Base-by-base conservation (phyloP, 2,113 vertebrate species). In the Toxotes jaculatrix region DNA sequence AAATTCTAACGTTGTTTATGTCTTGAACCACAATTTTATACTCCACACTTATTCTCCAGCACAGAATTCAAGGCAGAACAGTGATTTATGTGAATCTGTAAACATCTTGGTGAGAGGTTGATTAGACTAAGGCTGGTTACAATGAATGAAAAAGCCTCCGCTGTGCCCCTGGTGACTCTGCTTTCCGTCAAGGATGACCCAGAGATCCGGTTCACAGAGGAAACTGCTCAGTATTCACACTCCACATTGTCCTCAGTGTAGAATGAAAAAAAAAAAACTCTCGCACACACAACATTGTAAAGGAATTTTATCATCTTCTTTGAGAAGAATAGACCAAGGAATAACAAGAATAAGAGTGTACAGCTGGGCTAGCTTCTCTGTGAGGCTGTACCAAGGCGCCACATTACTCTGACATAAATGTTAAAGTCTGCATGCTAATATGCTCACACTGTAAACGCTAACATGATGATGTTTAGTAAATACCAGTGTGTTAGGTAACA, bases 161-260 rank as follows among this genome's bases (percentile, higher is more conserved):
- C 36, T n/a, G 4, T 53, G 56, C 32, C 40, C 43, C 9, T 3
- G 1, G 16, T 63, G 76, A 69, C 49, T 80, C 49, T 82, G 77
- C 17, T 63, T 84, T 80, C 51, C 47, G 3, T 60, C 67, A 66
- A 74, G 36, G 40, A 43, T 69, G 83, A 77, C 56, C 40, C 17
- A 19, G 2, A 23, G 62, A 32, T 89, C 38, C 4, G 76, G 72
- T 73, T 82, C 45, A 67, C 63, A 77, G 55, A 76, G 74, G 60
- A 85, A 85, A 75, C 32, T 36, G 51, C 45, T 42, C 21, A 27
- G 13, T 55, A 45, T 64, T 71, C 49, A 72, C 62, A 55, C 31
- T n/a, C 51, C 6, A 40, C 63, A 49, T 34, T 49, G 23, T 73
- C 61, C 57, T 67, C 56, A n/a, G 47, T 55, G 57, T 16, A 47